phyloP scores from a whole-genome alignment of 2,113 vertebrate species.

The Nerophis lumbriciformis region DNA sequence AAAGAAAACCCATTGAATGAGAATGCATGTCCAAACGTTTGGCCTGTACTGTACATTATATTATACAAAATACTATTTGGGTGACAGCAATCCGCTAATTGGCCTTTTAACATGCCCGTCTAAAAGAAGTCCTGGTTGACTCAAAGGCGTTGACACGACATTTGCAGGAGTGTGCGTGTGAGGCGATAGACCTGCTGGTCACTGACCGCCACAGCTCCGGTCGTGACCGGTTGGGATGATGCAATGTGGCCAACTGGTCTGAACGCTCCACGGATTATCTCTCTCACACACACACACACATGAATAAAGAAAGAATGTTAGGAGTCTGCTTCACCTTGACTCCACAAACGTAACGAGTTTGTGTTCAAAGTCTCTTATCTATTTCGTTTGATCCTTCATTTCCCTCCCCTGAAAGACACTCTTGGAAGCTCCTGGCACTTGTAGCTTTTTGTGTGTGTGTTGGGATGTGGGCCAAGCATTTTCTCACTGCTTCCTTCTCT shows the following conservation, averaged over 20 bases:
- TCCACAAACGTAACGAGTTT: conserved; percentile 8
- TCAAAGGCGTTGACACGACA: conserved; percentile 22
- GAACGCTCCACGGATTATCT: background rate
- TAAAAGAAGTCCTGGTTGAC: conserved; percentile 44
- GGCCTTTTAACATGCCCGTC: conserved; percentile 37
- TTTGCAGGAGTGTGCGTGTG: conserved; percentile 8
- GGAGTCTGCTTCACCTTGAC: conserved; percentile 5
- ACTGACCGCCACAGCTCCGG: background rate
- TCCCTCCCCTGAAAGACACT: too few species aligned
- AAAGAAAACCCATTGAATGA: too few species aligned
- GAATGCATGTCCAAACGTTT: too few species aligned
- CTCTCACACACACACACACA: too few species aligned
- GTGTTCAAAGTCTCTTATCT: too few species aligned
- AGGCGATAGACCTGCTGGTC: background rate
- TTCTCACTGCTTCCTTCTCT: conserved; percentile 16
- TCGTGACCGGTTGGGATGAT: conserved; percentile 7
- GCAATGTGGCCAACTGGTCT: conserved; percentile 13
- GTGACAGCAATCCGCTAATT: conserved; percentile 61
- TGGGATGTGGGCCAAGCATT: background rate
- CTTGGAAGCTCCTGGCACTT: background rate
- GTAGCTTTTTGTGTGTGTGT: conserved; percentile 22
- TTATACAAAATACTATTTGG: conserved; percentile 29
- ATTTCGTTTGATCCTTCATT: too few species aligned
- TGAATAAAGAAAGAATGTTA: too few species aligned
- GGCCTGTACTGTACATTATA: too few species aligned